Conservation (phyloP, 1,140 invertebrate species). For the Lasioglossum albipes region DNA sequence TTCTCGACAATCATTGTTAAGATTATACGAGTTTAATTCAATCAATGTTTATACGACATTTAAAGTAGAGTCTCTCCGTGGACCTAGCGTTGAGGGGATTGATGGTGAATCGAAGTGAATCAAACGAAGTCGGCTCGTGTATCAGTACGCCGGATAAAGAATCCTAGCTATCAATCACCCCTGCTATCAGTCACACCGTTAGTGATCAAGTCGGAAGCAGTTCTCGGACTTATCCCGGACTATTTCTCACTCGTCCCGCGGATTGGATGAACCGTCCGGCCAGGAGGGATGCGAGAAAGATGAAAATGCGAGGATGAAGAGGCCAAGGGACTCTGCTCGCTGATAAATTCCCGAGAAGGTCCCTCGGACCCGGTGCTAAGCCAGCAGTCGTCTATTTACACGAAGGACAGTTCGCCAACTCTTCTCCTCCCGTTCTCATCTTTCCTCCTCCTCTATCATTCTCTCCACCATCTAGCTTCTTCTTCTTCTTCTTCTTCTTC, state of each 20-base stretch:
- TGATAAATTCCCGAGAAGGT: constrained; percentile 24
- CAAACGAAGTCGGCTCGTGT: no score
- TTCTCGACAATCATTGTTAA: no score
- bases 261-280: constrained; percentile 3
- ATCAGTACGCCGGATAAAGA: no score
- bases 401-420: constrained; percentile 18
- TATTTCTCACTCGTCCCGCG: background rate
- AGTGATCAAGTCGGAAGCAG: no score
- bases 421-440: background rate
- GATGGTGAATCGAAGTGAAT: no score
- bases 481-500: background rate
- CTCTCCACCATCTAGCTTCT: background rate
- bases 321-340: background rate
- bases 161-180: no score
- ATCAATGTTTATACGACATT: no score
- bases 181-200: no score
- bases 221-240: constrained; percentile 9
- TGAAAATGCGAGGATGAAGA: constrained; percentile 1
- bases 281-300: constrained; percentile 17
- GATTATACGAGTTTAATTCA: no score
- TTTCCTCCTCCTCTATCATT: background rate
- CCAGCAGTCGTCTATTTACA: constrained; percentile 32
- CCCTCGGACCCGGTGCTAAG: background rate
- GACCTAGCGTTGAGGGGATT: no score
- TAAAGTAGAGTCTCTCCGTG: no score